phyloP scores from a whole-genome alignment of 2,888 invertebrate species.

The Blastobasis lacticolella region DNA sequence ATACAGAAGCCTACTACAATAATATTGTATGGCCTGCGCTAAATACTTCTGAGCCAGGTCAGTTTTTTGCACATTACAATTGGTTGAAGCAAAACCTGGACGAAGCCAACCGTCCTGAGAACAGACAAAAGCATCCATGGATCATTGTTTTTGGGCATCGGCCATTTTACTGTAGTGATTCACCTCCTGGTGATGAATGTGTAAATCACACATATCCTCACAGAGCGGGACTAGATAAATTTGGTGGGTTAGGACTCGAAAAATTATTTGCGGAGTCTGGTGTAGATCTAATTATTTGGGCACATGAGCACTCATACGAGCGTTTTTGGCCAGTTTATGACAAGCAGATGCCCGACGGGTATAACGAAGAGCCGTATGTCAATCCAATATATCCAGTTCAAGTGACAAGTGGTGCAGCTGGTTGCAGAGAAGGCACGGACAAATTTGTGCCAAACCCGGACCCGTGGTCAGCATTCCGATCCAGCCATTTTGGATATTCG shows the following conservation, averaged over 20 bases:
- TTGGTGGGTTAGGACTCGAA: slow-evolving; percentile 73
- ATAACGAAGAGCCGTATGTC: background rate
- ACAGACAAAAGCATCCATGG: background rate
- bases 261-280: slow-evolving; percentile 85
- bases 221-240: background rate
- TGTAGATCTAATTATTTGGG: slow-evolving; percentile 92
- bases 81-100: background rate
- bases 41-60: background rate
- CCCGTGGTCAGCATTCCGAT: slow-evolving; percentile 88
- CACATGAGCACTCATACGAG: slow-evolving; percentile 95
- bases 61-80: background rate
- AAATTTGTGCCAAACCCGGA: background rate
- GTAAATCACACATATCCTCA: background rate
- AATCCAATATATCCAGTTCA: background rate
- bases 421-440: background rate
- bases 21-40: background rate
- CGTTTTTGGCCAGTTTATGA: slow-evolving; percentile 91
- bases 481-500: slow-evolving; percentile 89
- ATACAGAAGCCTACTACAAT: background rate
- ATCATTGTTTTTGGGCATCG: background rate
- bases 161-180: background rate
- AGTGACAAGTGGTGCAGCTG: background rate
- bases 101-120: background rate
- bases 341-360: slow-evolving; percentile 43
- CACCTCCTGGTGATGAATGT: background rate